Percentiles rank a stretch among this genome's conserved stretches.
Evolutionary conservation across 1,140 invertebrate genomes (phyloP).

Genomic region (Charaxes varanes): DNA sequence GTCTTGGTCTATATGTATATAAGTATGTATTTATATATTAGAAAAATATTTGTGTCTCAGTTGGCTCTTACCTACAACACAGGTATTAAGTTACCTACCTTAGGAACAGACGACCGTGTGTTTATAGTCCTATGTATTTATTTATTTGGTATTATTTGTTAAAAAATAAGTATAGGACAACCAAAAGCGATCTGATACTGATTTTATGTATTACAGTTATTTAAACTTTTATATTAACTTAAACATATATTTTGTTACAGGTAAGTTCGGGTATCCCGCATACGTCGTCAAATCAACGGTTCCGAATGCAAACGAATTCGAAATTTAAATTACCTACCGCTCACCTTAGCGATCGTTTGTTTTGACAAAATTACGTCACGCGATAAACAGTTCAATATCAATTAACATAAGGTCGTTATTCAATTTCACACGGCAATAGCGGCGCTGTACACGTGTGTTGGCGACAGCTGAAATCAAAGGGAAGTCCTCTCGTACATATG

Average conservation of each 20-base stretch:
- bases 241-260: conserved; percentile 50
- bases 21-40: too few relatives aligned
- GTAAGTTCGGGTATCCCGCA: conserved; percentile 32
- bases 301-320: conserved; percentile 32
- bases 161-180: too few relatives aligned
- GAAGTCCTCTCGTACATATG: conserved; percentile 19
- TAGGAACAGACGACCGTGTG: too few relatives aligned
- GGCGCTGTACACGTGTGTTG: conserved; percentile 32
- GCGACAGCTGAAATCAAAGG: conserved; percentile 52
- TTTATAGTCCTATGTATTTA: too few relatives aligned
- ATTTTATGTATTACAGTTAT: too few relatives aligned
- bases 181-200: too few relatives aligned
- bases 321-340: conserved; percentile 47
- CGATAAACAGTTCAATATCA: conserved; percentile 51
- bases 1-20: too few relatives aligned
- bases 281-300: conserved; percentile 18
- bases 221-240: too few relatives aligned
- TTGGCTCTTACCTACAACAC: too few relatives aligned
- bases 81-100: too few relatives aligned
- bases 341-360: conserved; percentile 38
- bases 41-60: too few relatives aligned
- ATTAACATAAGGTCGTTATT: conserved; percentile 60
- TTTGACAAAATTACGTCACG: conserved; percentile 40
- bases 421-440: conserved; percentile 38
- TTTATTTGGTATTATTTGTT: too few relatives aligned